Evolutionary conservation across 2,888 invertebrate genomes (phyloP).

Genomic region (Drosophila lutescens): DNA sequence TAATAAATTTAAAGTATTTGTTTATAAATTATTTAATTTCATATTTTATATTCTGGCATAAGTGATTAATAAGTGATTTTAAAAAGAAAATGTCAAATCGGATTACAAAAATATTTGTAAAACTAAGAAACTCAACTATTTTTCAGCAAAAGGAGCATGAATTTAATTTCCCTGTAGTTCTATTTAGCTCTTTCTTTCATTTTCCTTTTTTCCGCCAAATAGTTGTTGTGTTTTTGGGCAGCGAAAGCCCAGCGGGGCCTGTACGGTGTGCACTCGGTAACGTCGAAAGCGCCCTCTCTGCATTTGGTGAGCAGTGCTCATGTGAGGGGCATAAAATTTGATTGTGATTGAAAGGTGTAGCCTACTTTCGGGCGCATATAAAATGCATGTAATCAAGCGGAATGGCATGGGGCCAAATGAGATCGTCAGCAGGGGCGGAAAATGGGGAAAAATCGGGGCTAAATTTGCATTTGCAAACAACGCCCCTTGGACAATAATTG

Average conservation of each 20-base stretch:
- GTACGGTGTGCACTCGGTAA: conserved; percentile 30
- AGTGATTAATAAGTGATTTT: too few relatives aligned
- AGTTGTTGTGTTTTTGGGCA: conserved; percentile 41
- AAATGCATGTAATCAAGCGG: conserved; percentile 78
- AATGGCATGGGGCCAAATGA: conserved; percentile 61
- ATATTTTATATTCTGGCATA: too few relatives aligned
- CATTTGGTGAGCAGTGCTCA: conserved; percentile 17
- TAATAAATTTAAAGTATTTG: too few relatives aligned
- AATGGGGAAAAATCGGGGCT: not conserved
- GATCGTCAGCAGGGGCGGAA: conserved; percentile 13
- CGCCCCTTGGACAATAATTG: conserved; percentile 64
- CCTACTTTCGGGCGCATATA: conserved; percentile 77
- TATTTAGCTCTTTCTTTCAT: not conserved
- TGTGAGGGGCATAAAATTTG: conserved; percentile 70
- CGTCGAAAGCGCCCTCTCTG: conserved; percentile 23
- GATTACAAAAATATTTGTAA: too few relatives aligned
- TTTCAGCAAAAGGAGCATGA: too few relatives aligned
- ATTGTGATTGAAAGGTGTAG: conserved; percentile 80
- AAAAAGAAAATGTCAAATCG: too few relatives aligned
- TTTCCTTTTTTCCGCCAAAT: conserved; percentile 16
- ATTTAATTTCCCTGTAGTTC: not conserved
- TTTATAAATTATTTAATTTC: too few relatives aligned
- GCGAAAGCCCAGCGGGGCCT: conserved; percentile 55
- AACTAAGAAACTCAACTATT: too few relatives aligned
- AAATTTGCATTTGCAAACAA: conserved; percentile 48